A percentile compares a stretch with the other conserved stretches of the same genome.
Evolutionary conservation across 2,113 vertebrate species (phyloP).

Genomic region (Osmerus mordax): DNA sequence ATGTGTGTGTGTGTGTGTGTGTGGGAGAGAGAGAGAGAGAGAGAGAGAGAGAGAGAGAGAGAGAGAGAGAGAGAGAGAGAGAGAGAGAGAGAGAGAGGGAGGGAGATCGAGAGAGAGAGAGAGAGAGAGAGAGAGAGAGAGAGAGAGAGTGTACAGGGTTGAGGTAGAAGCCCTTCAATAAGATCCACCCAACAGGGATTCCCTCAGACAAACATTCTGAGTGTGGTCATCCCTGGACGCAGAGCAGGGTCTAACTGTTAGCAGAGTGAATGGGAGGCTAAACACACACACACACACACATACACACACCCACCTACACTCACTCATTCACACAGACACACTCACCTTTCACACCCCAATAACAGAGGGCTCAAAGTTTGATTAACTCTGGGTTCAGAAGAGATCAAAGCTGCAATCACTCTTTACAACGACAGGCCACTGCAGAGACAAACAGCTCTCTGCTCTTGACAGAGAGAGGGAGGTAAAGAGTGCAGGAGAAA

Average conservation of each 20-base stretch:
- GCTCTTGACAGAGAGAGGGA: not conserved
- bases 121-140: not conserved
- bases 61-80: slow-evolving; percentile 19
- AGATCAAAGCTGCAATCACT: slow-evolving; percentile 33
- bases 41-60: slow-evolving; percentile 21
- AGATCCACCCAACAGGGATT: not conserved
- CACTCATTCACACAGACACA: slow-evolving; percentile 13
- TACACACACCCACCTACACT: not conserved
- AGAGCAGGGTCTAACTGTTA: slow-evolving; percentile 23
- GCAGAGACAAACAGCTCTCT: slow-evolving; percentile 21
- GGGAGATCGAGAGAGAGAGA: not conserved
- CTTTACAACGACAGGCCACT: slow-evolving; percentile 23
- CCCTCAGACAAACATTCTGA: no score
- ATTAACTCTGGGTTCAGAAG: slow-evolving; percentile 53
- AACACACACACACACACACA: slow-evolving; percentile 7
- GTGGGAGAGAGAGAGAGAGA: slow-evolving; percentile 21
- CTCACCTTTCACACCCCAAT: slow-evolving; percentile 44
- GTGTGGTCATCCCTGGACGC: not conserved
- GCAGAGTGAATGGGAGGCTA: slow-evolving; percentile 40
- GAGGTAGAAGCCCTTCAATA: not conserved
- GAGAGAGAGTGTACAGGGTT: not conserved
- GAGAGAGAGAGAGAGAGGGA: not conserved
- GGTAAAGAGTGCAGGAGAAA: not conserved
- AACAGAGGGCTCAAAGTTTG: slow-evolving; percentile 46
- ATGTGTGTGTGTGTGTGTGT: slow-evolving; percentile 42